Base-by-base conservation (phyloP, 37 sponge, comb jelly and placozoan genomes). In the Geodia barretti region DNA sequence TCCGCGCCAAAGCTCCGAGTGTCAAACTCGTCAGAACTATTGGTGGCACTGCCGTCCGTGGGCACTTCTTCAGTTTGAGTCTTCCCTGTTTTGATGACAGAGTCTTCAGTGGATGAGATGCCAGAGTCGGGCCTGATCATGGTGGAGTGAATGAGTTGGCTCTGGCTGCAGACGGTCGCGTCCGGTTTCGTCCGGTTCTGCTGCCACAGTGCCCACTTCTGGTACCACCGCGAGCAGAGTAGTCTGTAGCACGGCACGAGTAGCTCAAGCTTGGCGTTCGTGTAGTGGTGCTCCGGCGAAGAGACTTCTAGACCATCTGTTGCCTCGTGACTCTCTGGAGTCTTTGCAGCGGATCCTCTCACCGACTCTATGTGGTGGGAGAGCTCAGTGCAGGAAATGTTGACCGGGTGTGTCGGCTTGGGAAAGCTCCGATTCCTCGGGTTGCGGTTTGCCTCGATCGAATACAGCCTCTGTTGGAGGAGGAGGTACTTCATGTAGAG, bases 401-500 rank as follows among this genome's bases (percentile, higher is more conserved):
- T 86, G 34, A 79, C 38, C 28, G 75, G 39, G n/a, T 79, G 68
- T 2, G 61, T 42, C 26, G 75, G 71, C n/a, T 67, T 73, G 29
- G 87, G 87, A 41, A 87, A 80, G 30, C 32, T 39, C 67, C 73
- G 60, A 11, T 35, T 35, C 41, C 38, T 76, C 2, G 40, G 41
- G 2, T 39, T 25, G 17, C 36, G 33, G 24, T 64, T 82, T 35
- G 8, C 68, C 0, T 28, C 62, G 28, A 38, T 36, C 14, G 73
- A 39, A 62, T 72, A 90, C 2, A 74, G 19, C 41, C 32, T 70
- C 78, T 85, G 91, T 26, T 67, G 60, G 38, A 40, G 39, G 38
- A 90, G 80, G 42, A 90, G 75, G 38, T 71, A 81, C 61, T 81
- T 90, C 81, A 80, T 81, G 1, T 77, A 54, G n/a, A 66, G 1